Percentiles rank a stretch among this genome's conserved stretches.
phyloP scores from a whole-genome alignment of 2,113 vertebrate genomes.

The Podiceps cristatus region DNA sequence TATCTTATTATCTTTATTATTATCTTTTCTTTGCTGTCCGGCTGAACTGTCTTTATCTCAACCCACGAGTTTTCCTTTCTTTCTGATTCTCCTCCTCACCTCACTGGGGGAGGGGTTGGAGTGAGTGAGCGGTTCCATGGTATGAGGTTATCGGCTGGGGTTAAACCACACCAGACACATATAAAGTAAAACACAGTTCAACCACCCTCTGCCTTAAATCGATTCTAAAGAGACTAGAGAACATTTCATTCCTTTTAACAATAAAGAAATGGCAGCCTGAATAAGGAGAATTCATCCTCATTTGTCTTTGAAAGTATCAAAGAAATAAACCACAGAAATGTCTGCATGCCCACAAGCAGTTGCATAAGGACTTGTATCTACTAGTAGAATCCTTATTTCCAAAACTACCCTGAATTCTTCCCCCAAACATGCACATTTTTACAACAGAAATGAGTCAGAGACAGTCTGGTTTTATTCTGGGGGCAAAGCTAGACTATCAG shows the following conservation, averaged over 20 bases:
- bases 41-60: no score
- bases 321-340: background rate
- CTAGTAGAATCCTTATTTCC: background rate
- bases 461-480: background rate
- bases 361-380: background rate
- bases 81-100: no score
- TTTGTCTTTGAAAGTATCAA: background rate
- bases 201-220: background rate
- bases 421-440: background rate
- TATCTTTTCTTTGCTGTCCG: no score
- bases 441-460: background rate
- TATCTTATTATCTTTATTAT: no score
- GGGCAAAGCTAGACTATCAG: background rate
- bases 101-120: no score
- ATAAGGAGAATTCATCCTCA: background rate
- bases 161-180: background rate
- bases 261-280: background rate
- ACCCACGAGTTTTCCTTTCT: no score
- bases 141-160: no score
- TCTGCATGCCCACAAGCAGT: background rate
- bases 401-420: background rate
- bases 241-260: background rate
- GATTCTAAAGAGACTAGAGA: background rate
- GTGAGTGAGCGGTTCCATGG: no score
- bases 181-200: background rate